Evolutionary conservation across 30 jellyfish, hydroid and myxozoan species (phyloP).

Genomic region (Hydractinia symbiolongicarpus): DNA sequence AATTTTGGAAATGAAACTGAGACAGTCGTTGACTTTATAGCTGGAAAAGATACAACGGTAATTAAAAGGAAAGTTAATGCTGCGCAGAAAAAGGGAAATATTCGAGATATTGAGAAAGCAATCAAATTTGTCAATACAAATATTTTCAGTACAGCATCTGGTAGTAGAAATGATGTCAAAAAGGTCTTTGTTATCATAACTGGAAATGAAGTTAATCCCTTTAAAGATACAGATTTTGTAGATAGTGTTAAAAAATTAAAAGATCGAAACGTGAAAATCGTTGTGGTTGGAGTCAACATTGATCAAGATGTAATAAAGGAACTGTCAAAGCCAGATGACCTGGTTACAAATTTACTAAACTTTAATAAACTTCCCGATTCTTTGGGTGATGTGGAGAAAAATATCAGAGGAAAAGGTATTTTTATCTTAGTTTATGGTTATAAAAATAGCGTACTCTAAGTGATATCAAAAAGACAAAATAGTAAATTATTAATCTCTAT

Average conservation of each 20-base stretch:
- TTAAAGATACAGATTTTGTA: constrained; percentile 35
- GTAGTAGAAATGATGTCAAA: constrained; percentile 26
- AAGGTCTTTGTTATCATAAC: constrained; percentile 44
- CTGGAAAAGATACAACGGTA: not conserved
- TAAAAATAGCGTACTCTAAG: no score
- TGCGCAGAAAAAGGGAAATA: constrained; percentile 45
- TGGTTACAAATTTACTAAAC: not conserved
- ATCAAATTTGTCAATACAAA: constrained; percentile 24
- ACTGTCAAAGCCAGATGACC: not conserved
- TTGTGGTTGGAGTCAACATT: constrained; percentile 47
- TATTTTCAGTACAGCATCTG: constrained; percentile 18
- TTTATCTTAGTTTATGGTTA: not conserved
- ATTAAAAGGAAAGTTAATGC: not conserved
- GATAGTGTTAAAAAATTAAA: constrained; percentile 33
- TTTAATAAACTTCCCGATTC: not conserved
- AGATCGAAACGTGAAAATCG: constrained; percentile 36
- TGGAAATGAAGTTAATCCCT: constrained; percentile 47
- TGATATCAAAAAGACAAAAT: not conserved
- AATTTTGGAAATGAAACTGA: constrained; percentile 42
- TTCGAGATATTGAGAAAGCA: constrained; percentile 49
- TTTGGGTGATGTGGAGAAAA: not conserved
- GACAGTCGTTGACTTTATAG: constrained; percentile 29
- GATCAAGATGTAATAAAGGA: constrained; percentile 19
- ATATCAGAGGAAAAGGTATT: constrained; percentile 3
- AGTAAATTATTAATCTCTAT: not conserved